Percentiles rank a stretch among this genome's conserved stretches.
Evolutionary conservation across 37 sponge, comb jelly and placozoan genomes (phyloP).

Genomic region (Oopsacas minuta): DNA sequence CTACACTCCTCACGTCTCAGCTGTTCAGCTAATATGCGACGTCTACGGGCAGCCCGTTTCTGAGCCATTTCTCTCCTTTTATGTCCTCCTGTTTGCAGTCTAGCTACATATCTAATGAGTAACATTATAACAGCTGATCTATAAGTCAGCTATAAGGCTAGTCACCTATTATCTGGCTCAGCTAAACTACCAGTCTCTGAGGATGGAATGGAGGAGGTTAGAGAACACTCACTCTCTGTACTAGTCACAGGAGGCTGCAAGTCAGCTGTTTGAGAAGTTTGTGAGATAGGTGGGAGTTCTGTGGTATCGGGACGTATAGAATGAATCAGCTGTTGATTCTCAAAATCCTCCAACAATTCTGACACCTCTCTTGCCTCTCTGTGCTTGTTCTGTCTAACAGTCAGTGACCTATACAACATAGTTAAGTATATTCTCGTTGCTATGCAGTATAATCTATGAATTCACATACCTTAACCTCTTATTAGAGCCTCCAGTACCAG

Average conservation of each 20-base stretch:
- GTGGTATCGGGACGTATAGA: conserved; percentile 20
- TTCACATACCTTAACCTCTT: neutral
- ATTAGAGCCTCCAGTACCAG: neutral
- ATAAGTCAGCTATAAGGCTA: neutral
- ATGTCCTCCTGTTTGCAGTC: neutral
- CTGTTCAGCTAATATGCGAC: neutral
- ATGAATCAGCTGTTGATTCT: neutral
- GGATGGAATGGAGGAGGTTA: neutral
- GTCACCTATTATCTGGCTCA: neutral
- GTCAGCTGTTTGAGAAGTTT: neutral
- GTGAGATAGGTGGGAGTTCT: neutral
- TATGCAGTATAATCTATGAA: neutral
- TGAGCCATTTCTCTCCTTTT: neutral
- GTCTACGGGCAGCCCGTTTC: neutral
- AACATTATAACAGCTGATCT: neutral
- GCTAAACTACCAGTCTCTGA: neutral
- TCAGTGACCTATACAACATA: neutral
- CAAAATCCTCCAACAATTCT: neutral
- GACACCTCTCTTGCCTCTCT: neutral
- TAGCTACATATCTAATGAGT: neutral
- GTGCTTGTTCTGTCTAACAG: neutral
- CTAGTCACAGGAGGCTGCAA: neutral
- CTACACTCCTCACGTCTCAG: neutral
- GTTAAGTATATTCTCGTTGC: neutral
- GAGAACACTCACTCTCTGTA: neutral